Base-by-base conservation (phyloP, 1,140 invertebrate genomes). In the Caenorhabditis latens region DNA sequence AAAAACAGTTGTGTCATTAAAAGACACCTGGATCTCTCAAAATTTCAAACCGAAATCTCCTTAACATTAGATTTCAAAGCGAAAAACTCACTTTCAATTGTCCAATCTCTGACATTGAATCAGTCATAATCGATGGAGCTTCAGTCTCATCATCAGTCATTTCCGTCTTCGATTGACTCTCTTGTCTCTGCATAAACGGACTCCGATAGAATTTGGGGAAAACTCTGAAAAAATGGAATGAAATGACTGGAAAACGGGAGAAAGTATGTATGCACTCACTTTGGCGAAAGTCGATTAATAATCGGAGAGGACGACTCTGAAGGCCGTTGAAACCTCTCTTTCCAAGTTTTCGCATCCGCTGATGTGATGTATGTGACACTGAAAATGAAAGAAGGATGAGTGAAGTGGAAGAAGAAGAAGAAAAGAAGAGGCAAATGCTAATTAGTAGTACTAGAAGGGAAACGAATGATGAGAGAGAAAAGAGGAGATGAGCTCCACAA, bases 281-380 rank as follows among this genome's bases (percentile, higher is more conserved):
- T 94, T 86, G 93, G 93, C 82, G 93, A 93, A 86, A 94, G 91
- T 89, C 93, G 91, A 89, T 83, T 90, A 86, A 91, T 86, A 32
- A 87, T 83, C 13, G 91, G 91, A 43, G 90, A 88, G 21, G 63
- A 75, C 89, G 90, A 86, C 89, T 93, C 89, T 58, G 85, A 89
- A 50, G 63, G 86, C 90, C 90, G 88, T 61, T 90, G 91, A 83
- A 92, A 90, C 53, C 91, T 88, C 71, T 92, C 91, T 89, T 88
- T 93, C 92, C 75, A 93, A 85, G 61, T 90, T 84, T 57, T 93
- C 89, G 94, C 94, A 92, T 95, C 94, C 75, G 93, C 90, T 46
- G 91, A 92, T 53, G 94, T 93, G 87, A 95, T 94, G 90, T 94
- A 95, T 11, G 93, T 93, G 75, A 95, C 93, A 90, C 94, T 95